Evolutionary conservation across 2,113 vertebrate genomes (phyloP).

Genomic region (Xyliphius kryptos): DNA sequence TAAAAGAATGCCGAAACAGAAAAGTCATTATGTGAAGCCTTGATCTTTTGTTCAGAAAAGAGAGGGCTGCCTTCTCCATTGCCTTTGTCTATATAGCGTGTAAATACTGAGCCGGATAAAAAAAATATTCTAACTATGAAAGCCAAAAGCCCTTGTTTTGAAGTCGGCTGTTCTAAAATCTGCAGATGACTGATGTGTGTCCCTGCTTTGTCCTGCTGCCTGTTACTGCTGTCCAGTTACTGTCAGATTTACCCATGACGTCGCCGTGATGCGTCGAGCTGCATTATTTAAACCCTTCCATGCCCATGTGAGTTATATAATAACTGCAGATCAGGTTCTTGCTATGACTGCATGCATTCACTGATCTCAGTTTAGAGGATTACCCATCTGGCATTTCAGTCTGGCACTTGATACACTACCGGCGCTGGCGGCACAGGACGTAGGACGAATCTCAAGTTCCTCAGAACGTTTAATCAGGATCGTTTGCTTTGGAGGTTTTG

Average conservation of each 20-base stretch:
- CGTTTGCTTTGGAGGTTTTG: no score
- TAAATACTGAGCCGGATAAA: not conserved
- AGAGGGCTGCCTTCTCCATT: constrained; percentile 3
- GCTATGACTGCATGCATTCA: constrained; percentile 59
- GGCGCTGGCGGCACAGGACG: constrained; percentile 14
- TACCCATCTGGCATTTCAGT: constrained; percentile 53
- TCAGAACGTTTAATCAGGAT: not conserved
- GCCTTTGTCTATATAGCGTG: constrained; percentile 3
- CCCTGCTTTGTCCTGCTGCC: not conserved
- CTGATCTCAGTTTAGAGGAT: constrained; percentile 61
- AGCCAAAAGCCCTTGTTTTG: not conserved
- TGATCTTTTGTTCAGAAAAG: constrained; percentile 16
- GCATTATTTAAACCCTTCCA: constrained; percentile 27
- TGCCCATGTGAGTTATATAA: constrained; percentile 57
- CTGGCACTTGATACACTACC: constrained; percentile 30
- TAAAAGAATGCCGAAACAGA: constrained; percentile 9
- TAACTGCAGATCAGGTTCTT: constrained; percentile 36
- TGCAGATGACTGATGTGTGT: not conserved
- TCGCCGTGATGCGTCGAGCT: constrained; percentile 1
- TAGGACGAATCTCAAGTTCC: not conserved
- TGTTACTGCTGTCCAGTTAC: not conserved
- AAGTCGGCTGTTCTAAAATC: not conserved
- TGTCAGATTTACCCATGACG: not conserved
- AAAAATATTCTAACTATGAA: not conserved
- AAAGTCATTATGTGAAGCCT: constrained; percentile 4